Evolutionary conservation across 2,888 invertebrate genomes (phyloP).

Genomic region (Drosophila ezoana): DNA sequence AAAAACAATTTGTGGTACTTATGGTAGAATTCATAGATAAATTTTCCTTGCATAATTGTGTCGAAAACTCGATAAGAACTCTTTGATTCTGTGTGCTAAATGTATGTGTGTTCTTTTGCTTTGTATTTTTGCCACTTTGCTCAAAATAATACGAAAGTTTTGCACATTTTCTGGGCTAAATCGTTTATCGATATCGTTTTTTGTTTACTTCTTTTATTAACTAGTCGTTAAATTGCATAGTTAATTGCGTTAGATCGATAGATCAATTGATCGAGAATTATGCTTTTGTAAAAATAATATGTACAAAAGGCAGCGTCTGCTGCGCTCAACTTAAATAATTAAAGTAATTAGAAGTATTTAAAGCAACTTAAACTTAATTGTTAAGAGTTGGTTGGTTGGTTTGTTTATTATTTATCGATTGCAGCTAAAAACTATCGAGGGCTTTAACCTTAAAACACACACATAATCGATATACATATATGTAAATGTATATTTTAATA

Average conservation of each 20-base stretch:
- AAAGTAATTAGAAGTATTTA: constrained; percentile 71
- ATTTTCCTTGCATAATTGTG: constrained; percentile 43
- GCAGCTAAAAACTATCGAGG: constrained; percentile 56
- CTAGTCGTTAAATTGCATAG: constrained; percentile 37
- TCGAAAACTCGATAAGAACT: constrained; percentile 51
- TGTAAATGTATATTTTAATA: constrained; percentile 27
- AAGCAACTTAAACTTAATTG: constrained; percentile 73
- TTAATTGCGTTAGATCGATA: constrained; percentile 42
- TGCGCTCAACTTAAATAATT: constrained; percentile 50
- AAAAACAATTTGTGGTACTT: constrained; percentile 75
- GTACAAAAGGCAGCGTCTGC: constrained; percentile 53
- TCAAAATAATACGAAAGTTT: constrained; percentile 42
- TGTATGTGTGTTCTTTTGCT: constrained; percentile 13
- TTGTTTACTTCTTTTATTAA: constrained; percentile 14
- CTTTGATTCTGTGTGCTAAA: constrained; percentile 44
- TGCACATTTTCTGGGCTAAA: constrained; percentile 35
- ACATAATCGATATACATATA: constrained; percentile 37
- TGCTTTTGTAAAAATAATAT: constrained; percentile 49
- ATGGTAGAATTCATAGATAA: constrained; percentile 59
- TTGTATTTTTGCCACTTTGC: constrained; percentile 32
- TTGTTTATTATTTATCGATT: constrained; percentile 42
- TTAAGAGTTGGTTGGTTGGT: constrained; percentile 63
- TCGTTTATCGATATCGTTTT: constrained; percentile 28
- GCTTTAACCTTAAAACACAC: constrained; percentile 44
- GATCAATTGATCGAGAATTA: constrained; percentile 49